Percentiles rank a stretch among this genome's conserved stretches.
Evolutionary conservation across 2,888 invertebrate genomes (phyloP).

Genomic region (Unio delphinus): DNA sequence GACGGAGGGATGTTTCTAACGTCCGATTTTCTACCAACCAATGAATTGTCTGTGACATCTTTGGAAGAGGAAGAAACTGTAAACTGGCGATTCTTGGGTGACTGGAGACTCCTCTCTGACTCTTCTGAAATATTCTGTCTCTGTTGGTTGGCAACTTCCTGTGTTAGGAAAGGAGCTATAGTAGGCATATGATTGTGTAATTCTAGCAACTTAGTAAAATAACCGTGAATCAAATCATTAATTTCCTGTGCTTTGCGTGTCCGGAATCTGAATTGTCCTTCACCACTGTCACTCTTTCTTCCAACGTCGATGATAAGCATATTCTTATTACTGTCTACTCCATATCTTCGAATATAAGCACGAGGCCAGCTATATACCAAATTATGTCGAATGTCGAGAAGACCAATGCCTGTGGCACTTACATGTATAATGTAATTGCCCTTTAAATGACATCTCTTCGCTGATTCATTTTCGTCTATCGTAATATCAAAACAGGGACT

Average conservation of each 20-base stretch:
- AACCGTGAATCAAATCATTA: slow-evolving; percentile 11
- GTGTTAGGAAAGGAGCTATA: too few relatives aligned
- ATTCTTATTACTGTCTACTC: slow-evolving; percentile 30
- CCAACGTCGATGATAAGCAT: slow-evolving; percentile 64
- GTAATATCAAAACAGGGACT: slow-evolving; percentile 14
- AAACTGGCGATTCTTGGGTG: too few relatives aligned
- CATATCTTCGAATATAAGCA: slow-evolving; percentile 60
- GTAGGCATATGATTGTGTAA: too few relatives aligned
- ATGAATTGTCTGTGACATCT: background rate
- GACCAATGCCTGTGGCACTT: too few relatives aligned
- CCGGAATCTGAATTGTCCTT: slow-evolving; percentile 34
- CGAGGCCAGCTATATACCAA: slow-evolving; percentile 56
- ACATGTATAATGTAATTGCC: slow-evolving; percentile 13
- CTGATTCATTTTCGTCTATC: slow-evolving; percentile 14
- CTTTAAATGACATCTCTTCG: slow-evolving; percentile 13
- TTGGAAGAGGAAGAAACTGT: too few relatives aligned
- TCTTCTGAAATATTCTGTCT: too few relatives aligned
- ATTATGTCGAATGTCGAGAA: slow-evolving; percentile 14
- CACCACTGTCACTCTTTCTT: slow-evolving; percentile 63
- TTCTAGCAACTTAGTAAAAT: too few relatives aligned
- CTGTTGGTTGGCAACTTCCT: too few relatives aligned
- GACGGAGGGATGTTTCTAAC: too few relatives aligned
- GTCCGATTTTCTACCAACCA: too few relatives aligned
- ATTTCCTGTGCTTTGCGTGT: slow-evolving; percentile 27
- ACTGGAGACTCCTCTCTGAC: too few relatives aligned